Evolutionary conservation across 2,888 invertebrate species (phyloP).

Genomic region (Drosophila ustulata): DNA sequence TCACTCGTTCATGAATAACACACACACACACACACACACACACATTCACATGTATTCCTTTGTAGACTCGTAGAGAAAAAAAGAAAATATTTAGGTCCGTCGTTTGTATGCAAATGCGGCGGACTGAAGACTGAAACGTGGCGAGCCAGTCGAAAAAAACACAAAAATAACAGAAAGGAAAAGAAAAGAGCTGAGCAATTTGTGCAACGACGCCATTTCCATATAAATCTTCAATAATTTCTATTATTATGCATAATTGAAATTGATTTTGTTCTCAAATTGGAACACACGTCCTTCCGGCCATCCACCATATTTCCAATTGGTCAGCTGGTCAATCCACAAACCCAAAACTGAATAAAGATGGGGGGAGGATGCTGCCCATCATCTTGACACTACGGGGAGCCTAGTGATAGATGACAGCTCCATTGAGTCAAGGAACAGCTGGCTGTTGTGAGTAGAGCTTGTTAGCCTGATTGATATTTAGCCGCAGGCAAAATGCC

Average conservation of each 20-base stretch:
- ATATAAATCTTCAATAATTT: constrained; percentile 49
- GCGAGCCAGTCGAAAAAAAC: not conserved
- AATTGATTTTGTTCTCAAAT: constrained; percentile 46
- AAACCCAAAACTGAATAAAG: not conserved
- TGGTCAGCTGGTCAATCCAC: constrained; percentile 13
- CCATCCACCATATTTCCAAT: constrained; percentile 10
- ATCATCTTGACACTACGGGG: not conserved
- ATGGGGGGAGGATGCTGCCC: not conserved
- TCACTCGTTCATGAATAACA: not conserved
- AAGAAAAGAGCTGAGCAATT: constrained; percentile 43
- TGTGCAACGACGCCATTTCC: constrained; percentile 53
- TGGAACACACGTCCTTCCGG: not conserved
- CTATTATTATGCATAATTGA: constrained; percentile 50
- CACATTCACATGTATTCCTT: not conserved
- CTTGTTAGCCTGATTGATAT: constrained; percentile 72
- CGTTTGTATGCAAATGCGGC: constrained; percentile 58
- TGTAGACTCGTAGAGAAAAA: not conserved
- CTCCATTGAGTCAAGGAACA: constrained; percentile 45
- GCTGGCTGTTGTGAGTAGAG: constrained; percentile 67
- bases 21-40: constrained; percentile 6
- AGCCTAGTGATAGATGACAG: constrained; percentile 67
- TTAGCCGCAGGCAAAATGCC: constrained; percentile 24
- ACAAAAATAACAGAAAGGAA: constrained; percentile 1
- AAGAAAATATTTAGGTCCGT: constrained; percentile 43
- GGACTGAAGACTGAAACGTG: constrained; percentile 7